phyloP scores from a whole-genome alignment of 2,113 vertebrate genomes.

The Myiozetetes cayanensis region DNA sequence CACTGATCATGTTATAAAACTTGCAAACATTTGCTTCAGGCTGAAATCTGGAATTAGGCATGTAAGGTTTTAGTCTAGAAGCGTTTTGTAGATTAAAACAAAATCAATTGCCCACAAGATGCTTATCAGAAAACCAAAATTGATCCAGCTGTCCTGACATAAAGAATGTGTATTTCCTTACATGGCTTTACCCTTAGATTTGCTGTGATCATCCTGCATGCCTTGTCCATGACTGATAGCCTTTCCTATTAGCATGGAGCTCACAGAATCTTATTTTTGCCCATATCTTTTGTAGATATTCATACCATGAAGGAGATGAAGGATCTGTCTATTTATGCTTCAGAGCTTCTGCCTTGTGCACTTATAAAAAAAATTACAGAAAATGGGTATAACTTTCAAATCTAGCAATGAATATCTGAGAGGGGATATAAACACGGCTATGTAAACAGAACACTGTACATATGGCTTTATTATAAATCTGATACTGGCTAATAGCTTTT shows the following conservation, averaged over 20 bases:
- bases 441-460: not conserved
- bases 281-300: not conserved
- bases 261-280: constrained; percentile 4
- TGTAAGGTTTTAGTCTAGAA: not conserved
- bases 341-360: not conserved
- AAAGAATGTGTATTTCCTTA: not conserved
- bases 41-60: not conserved
- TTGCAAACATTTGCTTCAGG: not conserved
- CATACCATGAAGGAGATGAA: not conserved
- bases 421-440: not conserved
- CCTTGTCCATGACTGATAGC: not conserved
- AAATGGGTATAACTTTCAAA: not conserved
- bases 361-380: not conserved
- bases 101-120: constrained; percentile 22
- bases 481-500: not conserved
- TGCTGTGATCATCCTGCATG: not conserved
- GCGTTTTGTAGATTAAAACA: constrained; percentile 4
- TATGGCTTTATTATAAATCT: constrained; percentile 4
- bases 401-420: not conserved
- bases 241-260: constrained; percentile 3
- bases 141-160: not conserved
- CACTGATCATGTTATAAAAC: not conserved
- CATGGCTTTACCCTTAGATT: not conserved
- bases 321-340: not conserved
- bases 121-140: constrained; percentile 54